These are phyloP conservation scores for Lepidocyrtinus sp. DNA, from an alignment of 2,888 invertebrate genomes.

Conservation along the genomic window DNA sequence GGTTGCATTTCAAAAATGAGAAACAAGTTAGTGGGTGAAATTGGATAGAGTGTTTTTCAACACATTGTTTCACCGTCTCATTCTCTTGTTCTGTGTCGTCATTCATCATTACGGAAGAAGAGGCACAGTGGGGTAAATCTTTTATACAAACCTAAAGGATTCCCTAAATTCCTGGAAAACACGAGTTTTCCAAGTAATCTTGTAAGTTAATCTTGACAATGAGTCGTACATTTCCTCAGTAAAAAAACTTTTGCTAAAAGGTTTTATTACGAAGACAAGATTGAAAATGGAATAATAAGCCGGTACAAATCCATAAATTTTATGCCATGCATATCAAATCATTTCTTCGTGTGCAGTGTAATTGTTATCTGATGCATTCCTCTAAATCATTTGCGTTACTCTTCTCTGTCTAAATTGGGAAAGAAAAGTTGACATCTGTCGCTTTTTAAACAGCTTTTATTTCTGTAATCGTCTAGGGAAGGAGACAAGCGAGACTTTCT, in stretches of 20 bases:
- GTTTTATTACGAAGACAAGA: no score
- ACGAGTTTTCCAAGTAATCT: slow-evolving; percentile 54
- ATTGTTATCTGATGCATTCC: not conserved
- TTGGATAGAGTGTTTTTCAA: not conserved
- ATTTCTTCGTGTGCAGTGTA: not conserved
- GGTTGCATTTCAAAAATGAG: not conserved
- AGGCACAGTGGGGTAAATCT: not conserved
- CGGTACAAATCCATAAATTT: no score
- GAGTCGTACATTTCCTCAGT: not conserved
- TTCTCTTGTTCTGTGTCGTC: slow-evolving; percentile 14
- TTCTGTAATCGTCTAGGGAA: no score
- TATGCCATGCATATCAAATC: not conserved
- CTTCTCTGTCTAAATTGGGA: not conserved
- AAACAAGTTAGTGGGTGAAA: slow-evolving; percentile 10
- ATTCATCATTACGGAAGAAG: not conserved
- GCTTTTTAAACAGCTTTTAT: no score
- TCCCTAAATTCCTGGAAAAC: slow-evolving; percentile 55
- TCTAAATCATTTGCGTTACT: not conserved
- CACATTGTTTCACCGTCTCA: slow-evolving; percentile 29
- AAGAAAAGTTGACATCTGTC: not conserved
- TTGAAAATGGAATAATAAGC: not conserved
- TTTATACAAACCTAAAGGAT: slow-evolving; percentile 28
- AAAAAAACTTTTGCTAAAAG: slow-evolving; percentile 5
- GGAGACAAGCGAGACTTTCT: no score
- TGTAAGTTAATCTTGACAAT: slow-evolving; percentile 18